These are phyloP conservation scores for Chelidonichthys spinosus DNA, from an alignment of 2,797 vertebrate species.

Conservation along the genomic window DNA sequence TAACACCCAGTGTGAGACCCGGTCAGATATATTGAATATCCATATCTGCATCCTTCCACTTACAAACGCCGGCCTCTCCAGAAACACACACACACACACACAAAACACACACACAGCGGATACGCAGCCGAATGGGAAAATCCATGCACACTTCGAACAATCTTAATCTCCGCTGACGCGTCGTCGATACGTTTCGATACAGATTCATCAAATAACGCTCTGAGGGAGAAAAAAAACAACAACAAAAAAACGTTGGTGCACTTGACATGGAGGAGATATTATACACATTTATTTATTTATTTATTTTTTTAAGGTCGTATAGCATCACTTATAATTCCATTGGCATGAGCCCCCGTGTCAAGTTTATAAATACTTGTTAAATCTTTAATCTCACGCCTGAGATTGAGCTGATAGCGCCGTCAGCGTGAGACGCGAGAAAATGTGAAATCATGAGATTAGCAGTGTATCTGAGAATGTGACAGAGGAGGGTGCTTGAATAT, in stretches of 20 bases:
- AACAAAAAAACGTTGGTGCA: conserved; percentile 41
- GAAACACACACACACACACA: conserved; percentile 43
- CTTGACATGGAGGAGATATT: conserved; percentile 60
- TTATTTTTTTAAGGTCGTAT: conserved; percentile 55
- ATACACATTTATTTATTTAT: conserved; percentile 4
- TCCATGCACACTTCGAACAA: conserved; percentile 81
- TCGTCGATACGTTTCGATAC: conserved; percentile 76
- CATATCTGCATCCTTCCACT: conserved; percentile 72
- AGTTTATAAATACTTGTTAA: conserved; percentile 74
- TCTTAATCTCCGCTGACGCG: conserved; percentile 77
- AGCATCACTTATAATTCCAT: conserved; percentile 62
- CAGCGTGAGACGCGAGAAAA: conserved; percentile 38
- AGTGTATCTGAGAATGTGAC: conserved; percentile 32
- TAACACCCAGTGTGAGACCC: conserved; percentile 66
- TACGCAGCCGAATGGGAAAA: conserved; percentile 73
- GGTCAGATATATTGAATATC: conserved; percentile 79
- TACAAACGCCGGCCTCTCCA: conserved; percentile 66
- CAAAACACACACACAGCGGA: conserved; percentile 40
- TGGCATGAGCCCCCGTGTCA: conserved; percentile 47
- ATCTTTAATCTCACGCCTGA: conserved; percentile 72
- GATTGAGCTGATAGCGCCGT: conserved; percentile 58
- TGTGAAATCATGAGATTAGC: conserved; percentile 67
- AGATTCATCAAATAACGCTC: conserved; percentile 72
- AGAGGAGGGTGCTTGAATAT: conserved; percentile 42
- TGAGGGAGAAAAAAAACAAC: background rate